A percentile compares a stretch with the other conserved stretches of the same genome.
phyloP scores from a whole-genome alignment of 2,888 invertebrate species.

The Conomelus anceps region DNA sequence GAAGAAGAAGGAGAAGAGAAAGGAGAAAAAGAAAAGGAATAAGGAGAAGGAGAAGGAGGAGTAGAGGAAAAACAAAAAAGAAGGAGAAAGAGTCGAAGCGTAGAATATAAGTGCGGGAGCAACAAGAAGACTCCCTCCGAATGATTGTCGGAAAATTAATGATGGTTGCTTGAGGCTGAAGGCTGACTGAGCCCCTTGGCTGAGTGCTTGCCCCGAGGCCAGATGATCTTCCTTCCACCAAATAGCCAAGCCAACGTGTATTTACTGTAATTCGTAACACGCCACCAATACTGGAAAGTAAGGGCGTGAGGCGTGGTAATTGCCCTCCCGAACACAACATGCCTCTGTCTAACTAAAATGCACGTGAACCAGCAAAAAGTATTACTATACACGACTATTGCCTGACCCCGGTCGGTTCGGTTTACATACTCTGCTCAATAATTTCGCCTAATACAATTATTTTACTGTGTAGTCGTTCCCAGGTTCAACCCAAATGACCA shows the following conservation, averaged over 20 bases:
- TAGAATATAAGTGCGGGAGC: not conserved
- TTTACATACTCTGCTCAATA: not conserved
- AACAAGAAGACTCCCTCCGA: not conserved
- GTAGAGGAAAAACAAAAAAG: not conserved
- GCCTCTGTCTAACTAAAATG: not conserved
- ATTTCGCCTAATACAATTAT: not conserved
- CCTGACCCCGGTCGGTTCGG: too few relatives aligned
- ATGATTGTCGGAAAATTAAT: not conserved
- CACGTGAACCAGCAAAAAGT: not conserved
- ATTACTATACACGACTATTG: not conserved
- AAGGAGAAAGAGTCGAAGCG: not conserved
- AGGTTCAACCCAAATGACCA: too few relatives aligned
- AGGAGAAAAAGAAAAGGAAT: not conserved
- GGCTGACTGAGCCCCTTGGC: not conserved
- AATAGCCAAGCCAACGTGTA: not conserved
- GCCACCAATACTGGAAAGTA: not conserved
- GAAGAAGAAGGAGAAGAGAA: not conserved
- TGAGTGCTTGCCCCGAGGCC: not conserved
- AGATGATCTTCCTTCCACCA: not conserved
- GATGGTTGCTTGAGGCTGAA: not conserved
- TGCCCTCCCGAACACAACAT: not conserved
- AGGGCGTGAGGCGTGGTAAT: not conserved
- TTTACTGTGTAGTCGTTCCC: too few relatives aligned
- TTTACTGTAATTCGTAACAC: not conserved
- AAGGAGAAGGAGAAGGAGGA: not conserved